Conservation (phyloP, 2,113 vertebrate species). For the Saguinus imperator region DNA sequence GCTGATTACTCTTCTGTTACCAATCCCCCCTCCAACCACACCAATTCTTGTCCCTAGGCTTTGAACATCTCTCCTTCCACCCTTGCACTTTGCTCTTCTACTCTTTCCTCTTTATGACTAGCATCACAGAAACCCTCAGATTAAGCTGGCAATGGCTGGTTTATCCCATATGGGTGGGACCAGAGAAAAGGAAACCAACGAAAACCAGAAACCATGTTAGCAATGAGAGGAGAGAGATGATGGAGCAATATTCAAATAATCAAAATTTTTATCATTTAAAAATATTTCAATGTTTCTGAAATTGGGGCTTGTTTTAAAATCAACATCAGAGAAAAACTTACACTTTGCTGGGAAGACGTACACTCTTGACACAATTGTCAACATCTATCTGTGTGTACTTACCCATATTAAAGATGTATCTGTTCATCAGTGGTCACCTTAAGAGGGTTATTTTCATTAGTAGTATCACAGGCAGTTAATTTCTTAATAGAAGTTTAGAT, state of each 20-base stretch:
- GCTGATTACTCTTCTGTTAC: neutral
- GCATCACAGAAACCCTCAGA: neutral
- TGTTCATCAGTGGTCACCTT: neutral
- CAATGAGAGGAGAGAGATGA: neutral
- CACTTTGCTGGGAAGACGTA: neutral
- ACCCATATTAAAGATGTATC: neutral
- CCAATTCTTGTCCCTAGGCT: neutral
- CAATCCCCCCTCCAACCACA: neutral
- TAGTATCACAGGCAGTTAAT: neutral
- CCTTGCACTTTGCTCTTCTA: neutral
- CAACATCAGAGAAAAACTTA: neutral
- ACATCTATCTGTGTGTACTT: neutral
- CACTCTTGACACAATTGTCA: conserved; percentile 21
- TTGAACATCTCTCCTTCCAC: neutral
- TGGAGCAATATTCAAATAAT: neutral
- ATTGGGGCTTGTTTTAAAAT: conserved; percentile 22
- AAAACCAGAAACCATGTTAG: neutral
- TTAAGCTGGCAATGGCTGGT: neutral
- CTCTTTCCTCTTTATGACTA: neutral
- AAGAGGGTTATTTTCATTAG: neutral
- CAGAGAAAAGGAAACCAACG: neutral
- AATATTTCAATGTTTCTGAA: neutral
- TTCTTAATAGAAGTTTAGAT: conserved; percentile 43
- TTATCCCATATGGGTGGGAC: neutral
- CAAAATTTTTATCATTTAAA: neutral